phyloP scores from a whole-genome alignment of 2,797 vertebrate genomes.

The Eremophila alpestris region DNA sequence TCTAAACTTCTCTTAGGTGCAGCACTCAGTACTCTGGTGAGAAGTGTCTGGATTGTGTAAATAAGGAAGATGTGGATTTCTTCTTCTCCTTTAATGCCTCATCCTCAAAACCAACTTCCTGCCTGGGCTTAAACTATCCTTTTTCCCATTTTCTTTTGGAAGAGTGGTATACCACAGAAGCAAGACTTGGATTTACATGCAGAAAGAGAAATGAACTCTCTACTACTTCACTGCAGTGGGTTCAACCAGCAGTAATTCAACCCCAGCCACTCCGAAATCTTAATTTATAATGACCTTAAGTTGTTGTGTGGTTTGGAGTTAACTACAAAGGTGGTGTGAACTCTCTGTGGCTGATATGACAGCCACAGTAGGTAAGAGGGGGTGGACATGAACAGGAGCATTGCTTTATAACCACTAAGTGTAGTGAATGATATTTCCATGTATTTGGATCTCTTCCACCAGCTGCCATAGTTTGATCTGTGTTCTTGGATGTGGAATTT shows the following conservation, averaged over 20 bases:
- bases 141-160: neutral
- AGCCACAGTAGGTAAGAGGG: neutral
- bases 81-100: neutral
- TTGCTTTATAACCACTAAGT: neutral
- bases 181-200: fast-evolving
- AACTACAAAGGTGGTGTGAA: neutral
- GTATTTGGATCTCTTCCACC: neutral
- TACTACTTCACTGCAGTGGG: neutral
- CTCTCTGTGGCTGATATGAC: fast-evolving
- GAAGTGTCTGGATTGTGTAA: neutral
- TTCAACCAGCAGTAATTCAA: neutral
- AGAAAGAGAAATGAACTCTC: neutral
- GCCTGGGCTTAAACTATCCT: neutral
- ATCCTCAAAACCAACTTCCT: neutral
- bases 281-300: neutral
- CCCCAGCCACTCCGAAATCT: neutral
- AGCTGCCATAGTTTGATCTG: neutral
- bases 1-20: neutral
- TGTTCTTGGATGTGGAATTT: neutral
- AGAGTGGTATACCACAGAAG: neutral
- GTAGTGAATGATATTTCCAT: neutral
- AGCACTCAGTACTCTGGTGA: neutral
- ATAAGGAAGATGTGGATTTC: neutral
- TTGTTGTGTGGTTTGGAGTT: neutral
- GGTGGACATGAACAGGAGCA: neutral